Evolutionary conservation across 1,140 invertebrate genomes (phyloP).

Genomic region (Papilio aristodemus): DNA sequence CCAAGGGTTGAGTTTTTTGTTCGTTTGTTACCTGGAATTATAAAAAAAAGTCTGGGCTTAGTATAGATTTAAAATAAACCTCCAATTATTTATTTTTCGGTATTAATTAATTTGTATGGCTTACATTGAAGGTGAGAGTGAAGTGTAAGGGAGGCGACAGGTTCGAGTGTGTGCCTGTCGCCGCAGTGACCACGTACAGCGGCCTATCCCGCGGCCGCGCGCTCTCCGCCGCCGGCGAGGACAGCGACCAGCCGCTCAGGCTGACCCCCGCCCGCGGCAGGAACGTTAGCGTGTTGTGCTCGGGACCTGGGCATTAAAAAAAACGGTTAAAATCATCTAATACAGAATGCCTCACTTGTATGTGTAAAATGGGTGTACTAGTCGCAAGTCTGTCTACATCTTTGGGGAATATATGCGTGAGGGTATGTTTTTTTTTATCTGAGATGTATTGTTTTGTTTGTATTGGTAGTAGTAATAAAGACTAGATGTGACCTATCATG

Average conservation of each 20-base stretch:
- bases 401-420: no score
- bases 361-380: neutral
- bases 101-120: no score
- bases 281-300: conserved; percentile 58
- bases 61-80: neutral
- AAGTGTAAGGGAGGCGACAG: conserved; percentile 40
- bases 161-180: conserved; percentile 46
- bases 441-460: no score
- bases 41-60: no score
- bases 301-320: conserved; percentile 50
- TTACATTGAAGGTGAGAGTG: conserved; percentile 46
- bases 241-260: conserved; percentile 51
- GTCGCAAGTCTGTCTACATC: no score
- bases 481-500: conserved; percentile 53
- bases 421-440: no score
- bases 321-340: no score
- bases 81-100: no score
- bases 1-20: conserved; percentile 34
- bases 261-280: conserved; percentile 38
- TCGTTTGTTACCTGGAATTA: conserved; percentile 45
- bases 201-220: conserved; percentile 36
- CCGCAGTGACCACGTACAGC: conserved; percentile 50
- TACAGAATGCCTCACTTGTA: no score
- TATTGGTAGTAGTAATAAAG: no score
- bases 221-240: conserved; percentile 32